A percentile compares a stretch with the other conserved stretches of the same genome.
Conservation (phyloP, 1,140 invertebrate genomes). For the Drosophila santomea region DNA sequence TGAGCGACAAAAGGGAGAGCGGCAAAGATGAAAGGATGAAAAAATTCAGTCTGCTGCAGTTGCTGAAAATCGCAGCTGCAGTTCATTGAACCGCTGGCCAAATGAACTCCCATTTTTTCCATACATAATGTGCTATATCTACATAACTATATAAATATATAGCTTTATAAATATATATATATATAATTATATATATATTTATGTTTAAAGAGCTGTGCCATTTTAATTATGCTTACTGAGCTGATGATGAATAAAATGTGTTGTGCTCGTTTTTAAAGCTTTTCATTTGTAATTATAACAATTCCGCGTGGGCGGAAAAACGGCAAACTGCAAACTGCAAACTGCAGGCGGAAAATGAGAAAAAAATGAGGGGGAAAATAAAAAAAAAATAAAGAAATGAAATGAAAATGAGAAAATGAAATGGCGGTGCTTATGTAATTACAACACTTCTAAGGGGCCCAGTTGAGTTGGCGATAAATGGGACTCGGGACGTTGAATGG, state of each 20-base stretch:
- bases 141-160: background rate
- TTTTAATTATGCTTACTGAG: constrained; percentile 38
- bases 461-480: constrained; percentile 27
- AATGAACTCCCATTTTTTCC: constrained; percentile 13
- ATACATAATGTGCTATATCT: background rate
- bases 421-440: constrained; percentile 38
- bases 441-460: constrained; percentile 27
- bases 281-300: constrained; percentile 43
- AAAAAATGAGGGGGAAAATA: background rate
- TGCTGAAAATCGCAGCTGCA: constrained; percentile 1
- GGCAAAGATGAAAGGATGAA: background rate
- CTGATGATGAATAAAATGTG: constrained; percentile 26
- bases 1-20: background rate
- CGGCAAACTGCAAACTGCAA: constrained; percentile 13
- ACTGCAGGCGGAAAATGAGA: constrained; percentile 1
- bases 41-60: constrained; percentile 3
- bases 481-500: constrained; percentile 38
- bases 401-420: constrained; percentile 8
- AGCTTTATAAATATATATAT: constrained; percentile 1
- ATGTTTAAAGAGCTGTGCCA: constrained; percentile 38
- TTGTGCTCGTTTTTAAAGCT: constrained; percentile 4
- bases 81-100: constrained; percentile 11
- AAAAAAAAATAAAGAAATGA: constrained; percentile 2
- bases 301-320: background rate
- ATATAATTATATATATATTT: constrained; percentile 8